A percentile compares a stretch with the other conserved stretches of the same genome.
Evolutionary conservation across 1,140 invertebrate genomes (phyloP).

Genomic region (Tetramorium alpestre): DNA sequence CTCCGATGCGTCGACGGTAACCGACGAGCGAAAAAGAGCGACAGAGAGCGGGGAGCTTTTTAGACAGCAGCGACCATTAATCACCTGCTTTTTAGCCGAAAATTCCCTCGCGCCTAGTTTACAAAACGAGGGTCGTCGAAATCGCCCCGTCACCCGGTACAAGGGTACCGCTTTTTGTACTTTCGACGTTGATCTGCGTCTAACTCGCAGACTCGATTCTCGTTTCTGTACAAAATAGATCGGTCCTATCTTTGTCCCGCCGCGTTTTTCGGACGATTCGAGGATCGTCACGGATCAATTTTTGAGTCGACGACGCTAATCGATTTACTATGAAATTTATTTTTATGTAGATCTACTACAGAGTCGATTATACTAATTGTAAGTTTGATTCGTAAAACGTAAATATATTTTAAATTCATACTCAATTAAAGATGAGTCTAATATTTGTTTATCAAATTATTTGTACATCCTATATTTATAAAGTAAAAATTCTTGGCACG

Average conservation of each 20-base stretch:
- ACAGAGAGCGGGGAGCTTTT: conserved; percentile 70
- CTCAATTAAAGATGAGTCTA: not conserved
- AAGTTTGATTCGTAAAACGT: not conserved
- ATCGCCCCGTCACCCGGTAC: conserved; percentile 82
- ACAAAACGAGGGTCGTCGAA: conserved; percentile 83
- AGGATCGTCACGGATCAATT: conserved; percentile 31
- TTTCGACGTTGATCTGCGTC: conserved; percentile 61
- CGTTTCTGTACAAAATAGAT: conserved; percentile 57
- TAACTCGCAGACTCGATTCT: conserved; percentile 59
- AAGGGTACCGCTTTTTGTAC: conserved; percentile 79
- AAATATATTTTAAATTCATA: not conserved
- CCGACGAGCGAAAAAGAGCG: conserved; percentile 36
- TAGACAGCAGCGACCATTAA: conserved; percentile 82
- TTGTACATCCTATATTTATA: not conserved
- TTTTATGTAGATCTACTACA: not conserved
- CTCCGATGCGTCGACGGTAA: conserved; percentile 45
- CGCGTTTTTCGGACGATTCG: conserved; percentile 17
- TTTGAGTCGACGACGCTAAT: conserved; percentile 18
- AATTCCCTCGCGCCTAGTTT: conserved; percentile 85
- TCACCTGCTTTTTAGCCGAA: conserved; percentile 84
- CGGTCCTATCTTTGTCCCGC: conserved; percentile 33
- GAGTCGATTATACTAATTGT: not conserved
- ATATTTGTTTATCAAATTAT: not conserved
- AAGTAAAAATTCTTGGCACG: not conserved
- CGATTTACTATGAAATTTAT: conserved; percentile 15